Base-by-base conservation (phyloP, 1,140 invertebrate genomes). In the Tetramorium parvispinum region DNA sequence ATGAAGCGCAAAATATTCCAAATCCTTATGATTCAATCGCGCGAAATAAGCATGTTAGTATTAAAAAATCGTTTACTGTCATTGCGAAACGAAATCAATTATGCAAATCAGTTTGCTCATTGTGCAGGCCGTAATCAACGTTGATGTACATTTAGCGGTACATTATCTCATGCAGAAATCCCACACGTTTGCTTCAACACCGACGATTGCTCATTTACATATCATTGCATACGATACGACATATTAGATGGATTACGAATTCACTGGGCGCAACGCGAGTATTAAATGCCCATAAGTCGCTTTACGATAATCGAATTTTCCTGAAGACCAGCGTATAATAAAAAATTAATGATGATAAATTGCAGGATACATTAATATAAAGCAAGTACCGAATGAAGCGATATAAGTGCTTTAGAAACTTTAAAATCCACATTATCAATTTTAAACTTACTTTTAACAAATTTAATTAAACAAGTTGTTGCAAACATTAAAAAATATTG, bases 91-190 rank as follows among this genome's bases (percentile, higher is more conserved):
- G 13, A 49, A 61, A 83, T 61, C 27, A 75, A 61, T 75, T 83
- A 83, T 27, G 68, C 13, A 75, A 59, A 83, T 75, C 46, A 37
- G 21, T 37, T 55, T 24, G 68, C 24, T 83, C 11, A 37, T 57
- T 59, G 68, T 73, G 21, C 66, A 27, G 13, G 6, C 27, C 32
- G 77, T 61, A 83, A 83, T 83, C 79, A 83, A 75, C 79, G 43
- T 83, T 83, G 68, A 61, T 75, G 55, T 21, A 83, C 79, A 61
- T 83, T 83, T 83, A 83, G 68, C 79, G 40, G 68, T 83, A 83
- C 68, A 83, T 83, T 83, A 83, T 83, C 79, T 75, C 68, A 75
- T 43, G 70, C 79, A 83, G 79, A 57, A 83, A 83, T 83, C 68
- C 68, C 55, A 73, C 68, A 75, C 24, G 21, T 83, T 83, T 83